These are phyloP conservation scores for Uromys caudimaculatus DNA, from an alignment of 2,797 vertebrate species.

Conservation along the genomic window DNA sequence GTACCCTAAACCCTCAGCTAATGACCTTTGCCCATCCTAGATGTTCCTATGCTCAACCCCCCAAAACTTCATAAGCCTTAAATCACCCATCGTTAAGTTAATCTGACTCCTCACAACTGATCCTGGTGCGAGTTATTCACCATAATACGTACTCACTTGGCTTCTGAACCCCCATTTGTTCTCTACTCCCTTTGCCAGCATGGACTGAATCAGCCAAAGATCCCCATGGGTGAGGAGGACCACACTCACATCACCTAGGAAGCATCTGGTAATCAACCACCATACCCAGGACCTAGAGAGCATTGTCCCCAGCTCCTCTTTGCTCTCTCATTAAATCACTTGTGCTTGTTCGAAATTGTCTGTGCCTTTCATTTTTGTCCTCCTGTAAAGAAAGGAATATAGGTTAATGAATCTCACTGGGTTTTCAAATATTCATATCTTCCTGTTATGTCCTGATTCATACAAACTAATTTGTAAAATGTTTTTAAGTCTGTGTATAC, in stretches of 20 bases:
- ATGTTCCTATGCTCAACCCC: neutral
- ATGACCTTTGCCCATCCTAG: neutral
- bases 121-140: neutral
- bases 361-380: neutral
- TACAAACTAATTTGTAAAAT: neutral
- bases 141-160: neutral
- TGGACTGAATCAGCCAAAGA: neutral
- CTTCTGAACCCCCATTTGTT: neutral
- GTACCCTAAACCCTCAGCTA: neutral
- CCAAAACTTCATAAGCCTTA: neutral
- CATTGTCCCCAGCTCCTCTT: neutral
- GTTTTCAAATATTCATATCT: neutral
- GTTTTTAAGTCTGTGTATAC: neutral
- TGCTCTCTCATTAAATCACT: neutral
- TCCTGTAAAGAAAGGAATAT: neutral
- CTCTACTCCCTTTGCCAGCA: neutral
- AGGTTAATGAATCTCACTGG: neutral
- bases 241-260: neutral
- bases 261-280: neutral
- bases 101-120: neutral
- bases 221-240: neutral
- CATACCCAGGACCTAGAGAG: too few species aligned
- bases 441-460: neutral
- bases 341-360: neutral
- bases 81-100: neutral